These are phyloP conservation scores for Escarpia spicata DNA, from an alignment of 2,888 invertebrate genomes.

Conservation along the genomic window DNA sequence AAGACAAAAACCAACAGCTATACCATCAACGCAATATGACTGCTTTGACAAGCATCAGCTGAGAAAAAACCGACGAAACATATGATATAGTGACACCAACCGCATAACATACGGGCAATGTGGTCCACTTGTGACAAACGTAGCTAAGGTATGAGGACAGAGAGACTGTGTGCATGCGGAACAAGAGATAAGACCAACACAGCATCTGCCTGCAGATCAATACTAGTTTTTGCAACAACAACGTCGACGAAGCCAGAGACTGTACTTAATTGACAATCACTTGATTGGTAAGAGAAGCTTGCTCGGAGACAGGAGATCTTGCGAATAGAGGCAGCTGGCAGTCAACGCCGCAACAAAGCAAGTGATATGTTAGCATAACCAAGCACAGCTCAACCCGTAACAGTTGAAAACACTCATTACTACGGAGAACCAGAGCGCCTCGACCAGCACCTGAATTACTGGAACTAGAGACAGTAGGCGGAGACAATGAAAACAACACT, in stretches of 20 bases:
- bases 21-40: not conserved
- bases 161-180: not conserved
- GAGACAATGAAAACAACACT: not conserved
- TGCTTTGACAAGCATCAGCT: not conserved
- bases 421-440: not conserved
- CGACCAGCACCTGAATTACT: not conserved
- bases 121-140: too few relatives aligned
- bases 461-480: not conserved
- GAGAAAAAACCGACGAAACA: not conserved
- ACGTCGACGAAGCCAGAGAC: not conserved
- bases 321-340: not conserved
- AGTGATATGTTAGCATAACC: too few relatives aligned
- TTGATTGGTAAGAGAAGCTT: constrained; percentile 13
- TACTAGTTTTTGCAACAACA: not conserved
- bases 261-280: not conserved
- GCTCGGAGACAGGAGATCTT: not conserved
- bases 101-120: not conserved
- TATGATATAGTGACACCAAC: not conserved
- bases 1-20: not conserved
- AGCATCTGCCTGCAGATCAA: not conserved
- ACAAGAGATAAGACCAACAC: not conserved
- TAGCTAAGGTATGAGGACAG: not conserved
- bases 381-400: not conserved
- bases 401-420: constrained; percentile 3
- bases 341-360: not conserved